Evolutionary conservation across 1,140 invertebrate genomes (phyloP), one percentile per base, ranked within the genome.

Genomic region (Telenomus remus): DNA sequence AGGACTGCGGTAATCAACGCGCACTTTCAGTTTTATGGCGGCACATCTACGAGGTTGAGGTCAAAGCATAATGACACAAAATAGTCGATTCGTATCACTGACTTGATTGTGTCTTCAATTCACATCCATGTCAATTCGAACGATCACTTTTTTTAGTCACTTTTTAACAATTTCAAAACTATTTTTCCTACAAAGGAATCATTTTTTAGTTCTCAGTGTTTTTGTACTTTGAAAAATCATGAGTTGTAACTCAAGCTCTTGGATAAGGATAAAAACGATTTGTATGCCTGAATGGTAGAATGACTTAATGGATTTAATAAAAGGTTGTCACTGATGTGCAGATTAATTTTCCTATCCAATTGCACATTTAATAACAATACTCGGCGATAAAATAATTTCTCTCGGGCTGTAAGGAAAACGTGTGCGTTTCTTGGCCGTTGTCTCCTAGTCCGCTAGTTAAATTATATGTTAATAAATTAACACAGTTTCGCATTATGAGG

Each of bases 21-120:
- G 47, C 46, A 68, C 74, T 76, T 76, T 76, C 74, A 33, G 66
- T 76, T 70, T 69, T 69, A 70, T 42, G 60, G 49, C 44, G 66
- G 10, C 44, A 46, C 49, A 10, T 50, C 54, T 59, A 65, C 55
- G 61, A 71, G 66, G 73, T 71, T 71, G 51, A 76, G 66, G 73
- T 70, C 55, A 73, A 60, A 14, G 33, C 35, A 50, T 57, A 71
- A 57, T 70, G 19, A 70, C 56, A 49, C 51, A 49, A 55, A 61
- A 70, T 69, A 69, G 65, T 69, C n/a, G 54, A 69, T 54, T 61
- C 54, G 50, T 69, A 60, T 54, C 47, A 53, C 19, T 6, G 6
- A 27, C 19, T 6, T 27, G 19, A 27, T 27, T 27, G 19, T 27
- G 1, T 27, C 19, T 27, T 27, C 19, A 27, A 1, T 27, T 27